Base-by-base conservation (phyloP, 2,797 vertebrate species). In the Pangasius krempfi region DNA sequence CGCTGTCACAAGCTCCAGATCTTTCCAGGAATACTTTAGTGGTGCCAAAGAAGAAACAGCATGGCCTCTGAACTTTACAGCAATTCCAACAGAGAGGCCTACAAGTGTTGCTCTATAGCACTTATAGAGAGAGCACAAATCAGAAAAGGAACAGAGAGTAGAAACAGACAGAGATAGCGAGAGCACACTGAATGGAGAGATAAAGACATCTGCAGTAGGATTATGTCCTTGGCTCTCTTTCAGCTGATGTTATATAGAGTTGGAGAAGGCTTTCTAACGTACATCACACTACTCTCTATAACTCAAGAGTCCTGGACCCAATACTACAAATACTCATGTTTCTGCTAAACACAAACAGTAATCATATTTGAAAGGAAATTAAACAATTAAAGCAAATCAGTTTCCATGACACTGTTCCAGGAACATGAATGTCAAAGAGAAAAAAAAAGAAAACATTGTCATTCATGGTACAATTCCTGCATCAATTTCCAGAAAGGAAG, bases 1-100 rank as follows among this genome's bases (percentile, higher is more conserved):
- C 91, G 89, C 93, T 94, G 94, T 94, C 94, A 93, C 91, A 94
- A 86, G 90, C 89, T 85, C 75, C 6, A 83, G 90, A 84, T 93
- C 90, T 92, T 86, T 87, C 87, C 86, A 90, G 90, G 72, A 92
- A 89, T 73, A 75, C 87, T 40, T 52, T 9, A 54, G 81, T 89
- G 66, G 79, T 25, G 18, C 76, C 86, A 84, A 68, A 62, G 30
- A 82, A 89, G 90, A 90, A 86, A 58, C 84, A 44, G 2, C 87
- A 80, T 58, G 87, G 89, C 27, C 54, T 68, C 87, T 93, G 92
- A 93, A 94, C 92, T 93, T 94, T 92, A 89, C 50, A 33, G 92
- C 91, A 83, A 89, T 76, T 86, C 62, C 50, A 73, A 56, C 82
- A 73, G 58, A 80, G 64, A 22, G 37, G 54, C 72, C 33, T 58